Conservation (phyloP, 2,888 invertebrate species). For the Ethmia dodecea region DNA sequence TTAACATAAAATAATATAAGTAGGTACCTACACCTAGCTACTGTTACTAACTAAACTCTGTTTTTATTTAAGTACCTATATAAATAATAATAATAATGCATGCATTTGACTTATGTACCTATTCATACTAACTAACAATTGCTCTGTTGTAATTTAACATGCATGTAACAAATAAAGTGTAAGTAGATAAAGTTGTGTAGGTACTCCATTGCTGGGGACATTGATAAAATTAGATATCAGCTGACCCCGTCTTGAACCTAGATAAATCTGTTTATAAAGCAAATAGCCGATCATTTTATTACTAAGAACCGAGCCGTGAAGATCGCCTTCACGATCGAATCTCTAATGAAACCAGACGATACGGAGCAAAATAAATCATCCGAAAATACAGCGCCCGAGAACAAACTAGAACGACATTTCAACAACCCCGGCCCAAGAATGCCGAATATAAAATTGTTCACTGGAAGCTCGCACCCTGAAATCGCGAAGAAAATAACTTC, state of each 20-base stretch:
- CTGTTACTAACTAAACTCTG: too few relatives aligned
- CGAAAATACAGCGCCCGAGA: conserved; percentile 23
- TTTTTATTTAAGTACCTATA: too few relatives aligned
- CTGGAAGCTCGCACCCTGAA: conserved; percentile 98
- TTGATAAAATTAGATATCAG: conserved; percentile 33
- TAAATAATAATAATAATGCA: too few relatives aligned
- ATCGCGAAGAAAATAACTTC: conserved; percentile 97
- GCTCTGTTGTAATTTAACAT: too few relatives aligned
- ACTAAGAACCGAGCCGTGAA: conserved; percentile 33
- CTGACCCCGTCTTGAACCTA: conserved; percentile 58
- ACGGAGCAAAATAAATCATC: neutral
- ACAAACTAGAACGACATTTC: conserved; percentile 30
- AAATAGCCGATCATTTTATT: conserved; percentile 51
- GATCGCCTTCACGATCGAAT: conserved; percentile 28
- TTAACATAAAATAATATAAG: too few relatives aligned
- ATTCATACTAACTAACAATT: too few relatives aligned
- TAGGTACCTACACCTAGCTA: too few relatives aligned
- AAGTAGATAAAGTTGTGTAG: too few relatives aligned
- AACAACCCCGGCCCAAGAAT: conserved; percentile 78
- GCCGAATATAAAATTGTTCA: conserved; percentile 99
- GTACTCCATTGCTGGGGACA: conserved; percentile 46
- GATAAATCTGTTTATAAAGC: conserved; percentile 49
- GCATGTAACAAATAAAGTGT: too few relatives aligned
- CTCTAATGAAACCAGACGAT: conserved; percentile 43
- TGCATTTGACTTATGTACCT: too few relatives aligned